Conservation (phyloP, 1,140 invertebrate genomes). For the Drosophila malerkotliana region DNA sequence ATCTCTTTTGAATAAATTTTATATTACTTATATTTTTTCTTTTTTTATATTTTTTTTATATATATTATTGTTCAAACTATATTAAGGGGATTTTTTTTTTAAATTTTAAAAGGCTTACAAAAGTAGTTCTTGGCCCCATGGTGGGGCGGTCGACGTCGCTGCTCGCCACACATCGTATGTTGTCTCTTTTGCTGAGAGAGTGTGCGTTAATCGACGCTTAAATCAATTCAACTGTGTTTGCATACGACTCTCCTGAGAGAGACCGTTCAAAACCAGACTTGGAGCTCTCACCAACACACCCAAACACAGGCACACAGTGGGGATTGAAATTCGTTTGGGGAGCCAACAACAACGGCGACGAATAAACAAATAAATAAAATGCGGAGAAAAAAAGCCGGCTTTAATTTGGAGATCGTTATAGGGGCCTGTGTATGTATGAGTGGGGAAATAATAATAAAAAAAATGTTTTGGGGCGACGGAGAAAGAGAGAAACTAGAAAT, state of each 20-base stretch:
- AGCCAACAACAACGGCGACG: conserved; percentile 39
- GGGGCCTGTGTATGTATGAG: conserved; percentile 12
- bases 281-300: conserved; percentile 31
- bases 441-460: conserved; percentile 26
- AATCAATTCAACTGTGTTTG: conserved; percentile 77
- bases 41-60: no score
- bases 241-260: conserved; percentile 51
- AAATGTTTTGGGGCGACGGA: conserved; percentile 31
- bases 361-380: conserved; percentile 75
- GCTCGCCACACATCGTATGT: conserved; percentile 4
- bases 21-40: no score
- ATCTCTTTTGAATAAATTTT: no score
- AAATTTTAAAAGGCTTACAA: no score
- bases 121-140: no score
- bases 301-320: neutral
- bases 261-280: conserved; percentile 61
- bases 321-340: conserved; percentile 53
- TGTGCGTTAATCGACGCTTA: conserved; percentile 76
- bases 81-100: no score
- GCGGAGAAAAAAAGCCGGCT: conserved; percentile 69
- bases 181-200: conserved; percentile 21
- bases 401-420: conserved; percentile 56
- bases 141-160: conserved; percentile 3
- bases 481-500: conserved; percentile 52
- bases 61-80: no score